phyloP scores from a whole-genome alignment of 2,113 vertebrate species.

The Anoura caudifer region DNA sequence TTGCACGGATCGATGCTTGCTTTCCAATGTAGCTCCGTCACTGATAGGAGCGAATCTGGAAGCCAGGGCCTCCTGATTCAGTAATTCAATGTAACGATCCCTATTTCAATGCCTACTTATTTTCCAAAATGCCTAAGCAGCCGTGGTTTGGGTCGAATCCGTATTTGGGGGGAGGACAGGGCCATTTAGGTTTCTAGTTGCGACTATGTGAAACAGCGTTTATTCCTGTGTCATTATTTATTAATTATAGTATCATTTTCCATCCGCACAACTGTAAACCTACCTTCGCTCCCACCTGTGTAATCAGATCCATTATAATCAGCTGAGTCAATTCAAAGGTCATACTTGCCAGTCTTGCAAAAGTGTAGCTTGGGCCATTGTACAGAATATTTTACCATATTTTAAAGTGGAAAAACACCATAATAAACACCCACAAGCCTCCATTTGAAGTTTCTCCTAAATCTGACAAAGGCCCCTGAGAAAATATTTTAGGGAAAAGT shows the following conservation, averaged over 20 bases:
- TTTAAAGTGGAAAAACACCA: not conserved
- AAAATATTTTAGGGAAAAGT: not conserved
- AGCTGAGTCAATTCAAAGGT: not conserved
- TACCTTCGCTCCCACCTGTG: not conserved
- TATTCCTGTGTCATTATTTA: not conserved
- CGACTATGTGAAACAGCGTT: too few relatives aligned
- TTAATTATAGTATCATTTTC: not conserved
- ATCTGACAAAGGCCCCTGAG: not conserved
- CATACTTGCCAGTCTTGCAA: not conserved
- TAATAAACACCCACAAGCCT: not conserved
- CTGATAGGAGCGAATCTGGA: too few relatives aligned
- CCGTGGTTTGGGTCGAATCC: too few relatives aligned
- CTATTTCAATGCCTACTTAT: too few relatives aligned
- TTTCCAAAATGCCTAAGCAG: too few relatives aligned
- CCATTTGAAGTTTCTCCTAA: not conserved
- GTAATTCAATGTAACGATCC: too few relatives aligned
- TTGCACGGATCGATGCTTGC: too few relatives aligned
- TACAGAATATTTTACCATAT: not conserved
- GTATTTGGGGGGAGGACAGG: too few relatives aligned
- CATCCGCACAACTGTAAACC: not conserved
- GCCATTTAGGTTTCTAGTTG: too few relatives aligned
- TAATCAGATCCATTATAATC: not conserved
- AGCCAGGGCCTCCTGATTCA: too few relatives aligned
- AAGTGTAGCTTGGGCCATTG: not conserved
- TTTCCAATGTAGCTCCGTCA: too few relatives aligned